Conservation (phyloP, 1,140 invertebrate species). For the Dolichoris vasculosae region DNA sequence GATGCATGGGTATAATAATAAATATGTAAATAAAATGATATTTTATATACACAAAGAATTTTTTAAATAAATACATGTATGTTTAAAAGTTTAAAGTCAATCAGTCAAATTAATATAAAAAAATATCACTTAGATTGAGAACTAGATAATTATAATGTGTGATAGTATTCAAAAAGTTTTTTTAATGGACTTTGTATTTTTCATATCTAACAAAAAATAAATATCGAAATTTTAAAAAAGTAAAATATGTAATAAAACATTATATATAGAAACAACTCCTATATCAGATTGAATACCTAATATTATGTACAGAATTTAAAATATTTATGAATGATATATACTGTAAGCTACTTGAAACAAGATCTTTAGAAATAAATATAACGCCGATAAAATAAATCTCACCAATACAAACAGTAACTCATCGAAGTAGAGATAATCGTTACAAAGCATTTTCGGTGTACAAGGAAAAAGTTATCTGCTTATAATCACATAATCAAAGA, state of each 20-base stretch:
- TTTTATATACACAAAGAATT: not conserved
- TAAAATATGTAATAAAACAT: not conserved
- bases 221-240: too few relatives aligned
- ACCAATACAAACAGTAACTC: conserved; percentile 43
- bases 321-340: conserved; percentile 7
- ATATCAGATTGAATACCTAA: not conserved
- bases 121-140: not conserved
- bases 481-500: conserved; percentile 58
- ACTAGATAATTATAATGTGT: too few relatives aligned
- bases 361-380: not conserved
- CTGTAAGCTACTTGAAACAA: conserved; percentile 26
- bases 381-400: not conserved
- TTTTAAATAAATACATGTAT: too few relatives aligned
- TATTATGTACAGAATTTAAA: not conserved
- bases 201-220: too few relatives aligned
- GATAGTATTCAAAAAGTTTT: too few relatives aligned
- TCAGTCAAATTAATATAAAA: not conserved
- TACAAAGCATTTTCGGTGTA: conserved; percentile 71
- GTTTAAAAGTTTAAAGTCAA: too few relatives aligned
- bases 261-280: not conserved
- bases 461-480: conserved; percentile 69
- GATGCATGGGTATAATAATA: too few relatives aligned
- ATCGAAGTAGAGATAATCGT: conserved; percentile 64
- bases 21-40: not conserved
- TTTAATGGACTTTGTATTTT: too few relatives aligned